Percentiles rank a stretch among this genome's conserved stretches.
Evolutionary conservation across 37 sponge, comb jelly and placozoan genomes (phyloP).

Genomic region (Chondrosia reniformis): DNA sequence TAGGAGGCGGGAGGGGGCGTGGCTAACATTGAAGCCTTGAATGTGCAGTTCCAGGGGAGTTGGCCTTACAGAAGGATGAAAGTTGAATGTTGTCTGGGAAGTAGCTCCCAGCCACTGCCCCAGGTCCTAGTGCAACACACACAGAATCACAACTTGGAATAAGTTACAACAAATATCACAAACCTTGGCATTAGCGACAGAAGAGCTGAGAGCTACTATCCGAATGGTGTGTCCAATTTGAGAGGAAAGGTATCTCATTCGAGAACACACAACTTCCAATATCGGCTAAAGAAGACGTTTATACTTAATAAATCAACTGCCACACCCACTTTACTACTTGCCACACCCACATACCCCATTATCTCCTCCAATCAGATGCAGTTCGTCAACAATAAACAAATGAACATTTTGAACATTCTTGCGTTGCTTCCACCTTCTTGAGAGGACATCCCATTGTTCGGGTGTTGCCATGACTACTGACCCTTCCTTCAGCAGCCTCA

Average conservation of each 20-base stretch:
- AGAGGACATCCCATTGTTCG: conserved; percentile 95
- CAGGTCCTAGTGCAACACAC: conserved; percentile 59
- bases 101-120: conserved; percentile 95
- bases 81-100: conserved; percentile 84
- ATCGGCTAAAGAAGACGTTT: conserved; percentile 46
- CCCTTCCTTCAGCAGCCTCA: conserved; percentile 88
- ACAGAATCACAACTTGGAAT: neutral
- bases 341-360: conserved; percentile 67
- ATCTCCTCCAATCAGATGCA: conserved; percentile 94
- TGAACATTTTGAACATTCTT: conserved; percentile 95
- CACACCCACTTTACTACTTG: neutral
- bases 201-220: conserved; percentile 89
- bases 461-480: conserved; percentile 91
- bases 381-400: conserved; percentile 92
- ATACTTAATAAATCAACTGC: neutral
- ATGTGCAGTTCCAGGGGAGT: conserved; percentile 97
- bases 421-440: conserved; percentile 98
- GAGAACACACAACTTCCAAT: conserved; percentile 91
- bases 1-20: conserved; percentile 93
- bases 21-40: conserved; percentile 88
- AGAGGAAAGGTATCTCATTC: conserved; percentile 96
- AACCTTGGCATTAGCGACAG: conserved; percentile 94
- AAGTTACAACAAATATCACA: neutral
- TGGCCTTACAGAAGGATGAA: conserved; percentile 95
- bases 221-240: conserved; percentile 91